phyloP scores from a whole-genome alignment of 2,888 invertebrate genomes.

The Hyposoter dolosus region DNA sequence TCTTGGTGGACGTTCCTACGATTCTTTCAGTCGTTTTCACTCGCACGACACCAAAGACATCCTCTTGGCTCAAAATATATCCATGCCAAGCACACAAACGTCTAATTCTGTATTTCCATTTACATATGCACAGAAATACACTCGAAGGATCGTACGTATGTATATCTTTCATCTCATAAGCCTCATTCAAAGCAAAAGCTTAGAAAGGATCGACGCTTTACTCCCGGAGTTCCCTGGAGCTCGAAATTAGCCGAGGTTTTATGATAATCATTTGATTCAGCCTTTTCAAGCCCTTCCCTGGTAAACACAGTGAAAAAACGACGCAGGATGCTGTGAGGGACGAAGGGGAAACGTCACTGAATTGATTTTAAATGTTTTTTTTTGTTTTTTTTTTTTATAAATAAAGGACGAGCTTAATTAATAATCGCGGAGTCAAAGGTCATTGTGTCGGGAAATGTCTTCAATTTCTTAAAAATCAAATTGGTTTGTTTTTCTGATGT shows the following conservation, averaged over 20 bases:
- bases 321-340: constrained; percentile 17
- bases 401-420: not conserved
- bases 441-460: no score
- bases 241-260: constrained; percentile 83
- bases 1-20: constrained; percentile 76
- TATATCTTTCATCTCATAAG: constrained; percentile 71
- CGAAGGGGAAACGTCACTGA: constrained; percentile 21
- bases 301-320: constrained; percentile 10
- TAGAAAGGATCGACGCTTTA: constrained; percentile 73
- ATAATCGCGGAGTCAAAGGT: not conserved
- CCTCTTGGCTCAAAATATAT: constrained; percentile 54
- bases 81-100: constrained; percentile 45
- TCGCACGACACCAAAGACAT: constrained; percentile 42
- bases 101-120: not conserved
- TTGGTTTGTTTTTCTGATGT: not conserved
- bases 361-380: not conserved
- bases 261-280: constrained; percentile 83
- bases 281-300: constrained; percentile 72
- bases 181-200: constrained; percentile 79
- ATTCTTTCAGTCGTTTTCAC: constrained; percentile 74
- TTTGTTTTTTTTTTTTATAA: not conserved
- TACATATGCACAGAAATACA: not conserved
- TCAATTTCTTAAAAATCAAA: not conserved
- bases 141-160: not conserved
- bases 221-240: constrained; percentile 78